Evolutionary conservation across 2,888 invertebrate genomes (phyloP).

Genomic region (Ophonus ardosiacus): DNA sequence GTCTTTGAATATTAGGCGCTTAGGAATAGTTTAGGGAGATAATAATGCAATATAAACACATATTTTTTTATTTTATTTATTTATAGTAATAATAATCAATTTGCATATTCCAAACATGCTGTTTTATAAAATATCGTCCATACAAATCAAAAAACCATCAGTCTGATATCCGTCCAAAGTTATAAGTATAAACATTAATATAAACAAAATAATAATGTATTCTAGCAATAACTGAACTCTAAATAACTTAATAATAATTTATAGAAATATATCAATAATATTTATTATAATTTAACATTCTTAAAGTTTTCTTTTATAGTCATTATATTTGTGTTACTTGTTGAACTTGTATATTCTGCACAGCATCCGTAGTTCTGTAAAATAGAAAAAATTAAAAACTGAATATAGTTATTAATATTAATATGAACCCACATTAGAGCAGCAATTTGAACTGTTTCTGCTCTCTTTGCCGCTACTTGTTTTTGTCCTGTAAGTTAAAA

Average conservation of each 20-base stretch:
- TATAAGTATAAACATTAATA: neutral
- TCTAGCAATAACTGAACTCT: neutral
- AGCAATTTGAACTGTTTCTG: slow-evolving; percentile 73
- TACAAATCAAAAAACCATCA: too few relatives aligned
- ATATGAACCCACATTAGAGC: slow-evolving; percentile 72
- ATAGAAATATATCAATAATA: neutral
- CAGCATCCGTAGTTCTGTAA: slow-evolving; percentile 49
- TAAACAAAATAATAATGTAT: neutral
- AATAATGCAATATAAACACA: neutral
- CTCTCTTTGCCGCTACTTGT: slow-evolving; percentile 67
- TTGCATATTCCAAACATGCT: too few relatives aligned
- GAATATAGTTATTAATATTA: neutral
- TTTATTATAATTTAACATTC: neutral
- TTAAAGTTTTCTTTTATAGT: neutral
- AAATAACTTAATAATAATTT: neutral
- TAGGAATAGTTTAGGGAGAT: neutral
- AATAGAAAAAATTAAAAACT: slow-evolving; percentile 16
- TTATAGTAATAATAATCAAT: neutral
- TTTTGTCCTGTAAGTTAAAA: slow-evolving; percentile 70
- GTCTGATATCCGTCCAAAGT: neutral
- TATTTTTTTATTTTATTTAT: neutral
- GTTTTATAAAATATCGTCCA: too few relatives aligned
- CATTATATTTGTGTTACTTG: slow-evolving; percentile 38
- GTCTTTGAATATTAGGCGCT: neutral
- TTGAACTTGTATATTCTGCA: slow-evolving; percentile 50